Evolutionary conservation across 2,888 invertebrate species (phyloP).

Genomic region (Anagyrus pseudococci): DNA sequence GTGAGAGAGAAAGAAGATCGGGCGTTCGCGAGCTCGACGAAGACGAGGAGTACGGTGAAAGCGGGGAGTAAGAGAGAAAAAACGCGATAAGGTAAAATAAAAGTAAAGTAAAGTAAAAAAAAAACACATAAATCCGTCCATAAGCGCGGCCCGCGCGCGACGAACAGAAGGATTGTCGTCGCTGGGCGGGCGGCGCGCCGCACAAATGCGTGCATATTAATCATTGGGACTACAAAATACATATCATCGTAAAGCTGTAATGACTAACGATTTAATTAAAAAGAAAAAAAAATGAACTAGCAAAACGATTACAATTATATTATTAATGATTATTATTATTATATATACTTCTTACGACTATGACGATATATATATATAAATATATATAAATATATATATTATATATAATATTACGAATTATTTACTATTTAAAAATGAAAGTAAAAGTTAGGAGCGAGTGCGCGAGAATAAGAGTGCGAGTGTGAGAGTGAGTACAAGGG

Average conservation of each 20-base stretch:
- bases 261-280: constrained; percentile 49
- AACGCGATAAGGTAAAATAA: constrained; percentile 10
- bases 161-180: constrained; percentile 32
- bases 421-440: constrained; percentile 33
- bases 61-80: neutral
- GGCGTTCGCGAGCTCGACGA: constrained; percentile 22
- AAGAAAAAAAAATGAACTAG: constrained; percentile 23
- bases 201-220: constrained; percentile 61
- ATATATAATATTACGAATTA: constrained; percentile 41
- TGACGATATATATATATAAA: constrained; percentile 36
- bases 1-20: constrained; percentile 1
- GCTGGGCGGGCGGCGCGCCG: constrained; percentile 49
- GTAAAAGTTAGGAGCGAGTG: neutral
- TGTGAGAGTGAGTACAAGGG: constrained; percentile 1
- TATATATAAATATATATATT: constrained; percentile 38
- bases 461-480: constrained; percentile 7
- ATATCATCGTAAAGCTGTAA: constrained; percentile 59
- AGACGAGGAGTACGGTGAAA: constrained; percentile 9
- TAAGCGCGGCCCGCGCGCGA: constrained; percentile 49
- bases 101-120: constrained; percentile 23
- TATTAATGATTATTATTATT: constrained; percentile 37
- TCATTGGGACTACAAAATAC: constrained; percentile 63
- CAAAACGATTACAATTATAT: constrained; percentile 42
- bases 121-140: constrained; percentile 49
- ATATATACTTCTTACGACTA: constrained; percentile 38